Evolutionary conservation across 2,888 invertebrate genomes (phyloP).

Genomic region (Frankliniella fusca): DNA sequence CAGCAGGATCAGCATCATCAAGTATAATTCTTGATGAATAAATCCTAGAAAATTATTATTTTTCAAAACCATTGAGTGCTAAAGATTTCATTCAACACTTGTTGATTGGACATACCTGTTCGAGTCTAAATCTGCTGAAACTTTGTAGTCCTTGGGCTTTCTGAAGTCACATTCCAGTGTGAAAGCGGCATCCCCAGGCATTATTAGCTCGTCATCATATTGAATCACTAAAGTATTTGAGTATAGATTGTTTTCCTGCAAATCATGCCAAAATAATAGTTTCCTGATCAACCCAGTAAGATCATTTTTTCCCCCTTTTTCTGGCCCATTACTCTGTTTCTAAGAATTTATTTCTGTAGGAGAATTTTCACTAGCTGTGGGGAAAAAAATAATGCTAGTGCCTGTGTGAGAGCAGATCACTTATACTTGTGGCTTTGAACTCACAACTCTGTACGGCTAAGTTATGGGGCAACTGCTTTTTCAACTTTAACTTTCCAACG

Average conservation of each 20-base stretch:
- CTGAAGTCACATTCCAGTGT: constrained; percentile 61
- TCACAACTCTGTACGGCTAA: no score
- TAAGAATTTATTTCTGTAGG: no score
- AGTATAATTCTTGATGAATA: constrained; percentile 52
- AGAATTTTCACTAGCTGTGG: no score
- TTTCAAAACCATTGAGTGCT: background rate
- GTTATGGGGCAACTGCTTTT: no score
- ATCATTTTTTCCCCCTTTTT: background rate
- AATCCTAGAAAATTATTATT: background rate
- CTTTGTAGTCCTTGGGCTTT: constrained; percentile 53
- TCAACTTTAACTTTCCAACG: no score
- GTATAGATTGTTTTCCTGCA: constrained; percentile 54
- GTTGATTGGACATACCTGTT: background rate
- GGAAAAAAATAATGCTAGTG: no score
- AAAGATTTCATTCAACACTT: background rate
- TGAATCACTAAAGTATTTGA: constrained; percentile 61
- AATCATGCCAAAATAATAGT: constrained; percentile 27
- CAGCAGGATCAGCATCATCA: constrained; percentile 54
- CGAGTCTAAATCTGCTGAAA: constrained; percentile 48
- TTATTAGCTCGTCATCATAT: constrained; percentile 61
- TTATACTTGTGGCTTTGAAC: no score
- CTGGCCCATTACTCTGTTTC: background rate
- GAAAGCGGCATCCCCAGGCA: constrained; percentile 63
- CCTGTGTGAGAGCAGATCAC: no score
- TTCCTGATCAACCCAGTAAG: background rate